Evolutionary conservation across 2,888 invertebrate species (phyloP).

Genomic region (Hirtodrosophila cameraria): DNA sequence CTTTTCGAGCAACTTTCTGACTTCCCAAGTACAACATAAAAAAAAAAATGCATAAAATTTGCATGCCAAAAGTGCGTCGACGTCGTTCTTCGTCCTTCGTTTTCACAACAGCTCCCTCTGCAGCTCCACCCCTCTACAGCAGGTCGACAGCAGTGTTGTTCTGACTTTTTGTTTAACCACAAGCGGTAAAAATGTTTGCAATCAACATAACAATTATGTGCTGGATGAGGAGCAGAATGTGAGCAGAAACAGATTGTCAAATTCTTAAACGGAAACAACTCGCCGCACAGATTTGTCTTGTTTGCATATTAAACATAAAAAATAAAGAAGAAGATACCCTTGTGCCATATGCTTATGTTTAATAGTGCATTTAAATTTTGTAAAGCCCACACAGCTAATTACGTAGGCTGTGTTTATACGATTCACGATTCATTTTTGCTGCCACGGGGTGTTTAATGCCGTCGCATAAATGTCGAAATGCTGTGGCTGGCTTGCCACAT

Average conservation of each 20-base stretch:
- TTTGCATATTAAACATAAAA: slow-evolving; percentile 48
- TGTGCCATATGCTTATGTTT: slow-evolving; percentile 41
- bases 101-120: slow-evolving; percentile 24
- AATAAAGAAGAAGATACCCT: slow-evolving; percentile 15
- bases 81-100: slow-evolving; percentile 31
- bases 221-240: not conserved
- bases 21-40: slow-evolving; percentile 39
- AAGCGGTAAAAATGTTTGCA: slow-evolving; percentile 62
- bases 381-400: slow-evolving; percentile 66
- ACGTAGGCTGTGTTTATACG: slow-evolving; percentile 60
- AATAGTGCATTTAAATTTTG: slow-evolving; percentile 67
- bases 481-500: slow-evolving; percentile 62
- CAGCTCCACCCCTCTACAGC: slow-evolving; percentile 2
- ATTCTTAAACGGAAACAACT: slow-evolving; percentile 47
- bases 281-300: slow-evolving; percentile 48
- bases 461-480: slow-evolving; percentile 64
- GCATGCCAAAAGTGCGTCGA: slow-evolving; percentile 77
- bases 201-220: slow-evolving; percentile 76
- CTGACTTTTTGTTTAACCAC: slow-evolving; percentile 47
- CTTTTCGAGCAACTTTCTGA: slow-evolving; percentile 26
- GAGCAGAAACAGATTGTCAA: slow-evolving; percentile 41
- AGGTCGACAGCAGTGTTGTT: slow-evolving; percentile 45
- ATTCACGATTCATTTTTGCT: slow-evolving; percentile 23
- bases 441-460: slow-evolving; percentile 59
- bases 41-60: slow-evolving; percentile 69